These are phyloP conservation scores for Alentia gelatinosa DNA, from an alignment of 2,888 invertebrate species.

Conservation along the genomic window DNA sequence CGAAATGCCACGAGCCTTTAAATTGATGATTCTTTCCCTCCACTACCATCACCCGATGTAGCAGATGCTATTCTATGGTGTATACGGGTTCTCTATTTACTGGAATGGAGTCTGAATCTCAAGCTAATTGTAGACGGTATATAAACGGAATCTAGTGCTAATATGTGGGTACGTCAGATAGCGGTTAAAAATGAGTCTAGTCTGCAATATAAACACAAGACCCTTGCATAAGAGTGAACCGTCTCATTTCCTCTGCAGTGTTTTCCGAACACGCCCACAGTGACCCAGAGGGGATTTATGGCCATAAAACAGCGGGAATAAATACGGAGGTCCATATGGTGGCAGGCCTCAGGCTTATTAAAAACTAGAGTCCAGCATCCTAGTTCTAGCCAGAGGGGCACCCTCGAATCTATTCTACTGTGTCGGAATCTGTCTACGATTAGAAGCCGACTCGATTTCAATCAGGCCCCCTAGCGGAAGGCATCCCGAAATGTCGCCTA, in stretches of 20 bases:
- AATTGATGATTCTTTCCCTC: too few species aligned
- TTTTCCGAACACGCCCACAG: background rate
- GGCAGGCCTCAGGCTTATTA: background rate
- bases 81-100: too few species aligned
- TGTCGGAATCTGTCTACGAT: background rate
- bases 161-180: background rate
- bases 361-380: background rate
- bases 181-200: background rate
- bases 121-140: too few species aligned
- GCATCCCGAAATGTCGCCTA: background rate
- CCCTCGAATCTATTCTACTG: background rate
- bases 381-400: background rate
- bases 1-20: too few species aligned
- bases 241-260: slow-evolving; percentile 1
- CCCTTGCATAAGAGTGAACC: background rate
- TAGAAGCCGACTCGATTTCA: background rate
- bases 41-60: too few species aligned
- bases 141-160: background rate
- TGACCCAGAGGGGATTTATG: background rate
- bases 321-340: background rate
- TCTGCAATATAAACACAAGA: background rate
- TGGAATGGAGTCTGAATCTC: too few species aligned
- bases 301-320: slow-evolving; percentile 4
- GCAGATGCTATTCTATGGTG: too few species aligned
- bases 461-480: background rate